A percentile compares a stretch with the other conserved stretches of the same genome.
These are phyloP conservation scores for Trachops cirrhosus DNA, from an alignment of 2,797 vertebrate genomes.

Conservation along the genomic window DNA sequence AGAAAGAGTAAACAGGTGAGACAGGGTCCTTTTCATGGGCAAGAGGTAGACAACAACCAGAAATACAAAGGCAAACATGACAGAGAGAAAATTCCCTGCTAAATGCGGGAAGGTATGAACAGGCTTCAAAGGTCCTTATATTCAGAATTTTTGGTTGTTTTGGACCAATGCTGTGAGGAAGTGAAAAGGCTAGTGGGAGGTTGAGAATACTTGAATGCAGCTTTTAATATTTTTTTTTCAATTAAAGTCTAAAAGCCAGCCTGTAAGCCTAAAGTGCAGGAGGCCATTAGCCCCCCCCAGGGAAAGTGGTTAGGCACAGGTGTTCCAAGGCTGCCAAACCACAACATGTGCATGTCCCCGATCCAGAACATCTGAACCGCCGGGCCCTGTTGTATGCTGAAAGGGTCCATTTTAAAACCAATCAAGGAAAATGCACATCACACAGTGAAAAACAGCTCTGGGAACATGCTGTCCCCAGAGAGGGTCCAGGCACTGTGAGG, in stretches of 20 bases:
- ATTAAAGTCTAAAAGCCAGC: slow-evolving; percentile 14
- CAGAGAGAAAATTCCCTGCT: background rate
- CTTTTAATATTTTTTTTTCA: slow-evolving; percentile 13
- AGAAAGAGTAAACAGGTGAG: background rate
- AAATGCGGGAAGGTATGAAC: too few species aligned
- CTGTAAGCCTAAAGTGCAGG: background rate
- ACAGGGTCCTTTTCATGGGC: background rate
- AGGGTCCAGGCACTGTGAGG: background rate
- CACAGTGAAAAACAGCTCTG: background rate
- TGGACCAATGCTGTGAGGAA: background rate
- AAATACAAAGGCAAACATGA: background rate
- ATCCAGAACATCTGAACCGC: background rate
- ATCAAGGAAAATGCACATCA: slow-evolving; percentile 32
- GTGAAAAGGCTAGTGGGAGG: slow-evolving; percentile 1
- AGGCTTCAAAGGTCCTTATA: background rate
- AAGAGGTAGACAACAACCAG: background rate
- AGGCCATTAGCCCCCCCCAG: slow-evolving; percentile 4
- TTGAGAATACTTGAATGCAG: background rate
- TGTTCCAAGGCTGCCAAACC: too few species aligned
- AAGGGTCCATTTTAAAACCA: background rate
- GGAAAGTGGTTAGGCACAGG: background rate
- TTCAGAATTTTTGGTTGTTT: background rate
- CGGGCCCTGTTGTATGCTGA: background rate
- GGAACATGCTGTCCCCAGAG: background rate
- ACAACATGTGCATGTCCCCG: background rate